Evolutionary conservation across 1,140 invertebrate species (phyloP).

Genomic region (Cardiocondyla obscurior): DNA sequence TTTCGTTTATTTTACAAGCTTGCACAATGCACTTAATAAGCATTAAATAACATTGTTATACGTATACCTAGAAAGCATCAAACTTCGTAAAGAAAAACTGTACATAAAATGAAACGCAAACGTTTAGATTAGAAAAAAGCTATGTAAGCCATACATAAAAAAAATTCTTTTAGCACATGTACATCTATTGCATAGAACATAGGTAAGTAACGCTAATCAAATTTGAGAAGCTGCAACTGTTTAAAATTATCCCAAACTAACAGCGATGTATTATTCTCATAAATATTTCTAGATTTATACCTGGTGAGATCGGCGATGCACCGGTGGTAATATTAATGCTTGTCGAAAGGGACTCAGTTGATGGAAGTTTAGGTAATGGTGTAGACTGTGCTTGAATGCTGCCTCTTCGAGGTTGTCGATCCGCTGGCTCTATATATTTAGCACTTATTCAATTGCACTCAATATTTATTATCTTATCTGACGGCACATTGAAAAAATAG

Average conservation of each 20-base stretch:
- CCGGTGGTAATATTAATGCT: slow-evolving; percentile 77
- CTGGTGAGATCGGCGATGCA: slow-evolving; percentile 80
- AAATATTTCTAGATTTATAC: slow-evolving; percentile 72
- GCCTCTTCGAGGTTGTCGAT: slow-evolving; percentile 79
- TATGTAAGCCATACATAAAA: neutral
- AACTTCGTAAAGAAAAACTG: slow-evolving; percentile 9
- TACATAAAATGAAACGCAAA: neutral
- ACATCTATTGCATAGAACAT: slow-evolving; percentile 2
- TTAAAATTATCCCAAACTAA: slow-evolving; percentile 48
- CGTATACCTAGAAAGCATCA: neutral
- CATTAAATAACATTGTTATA: slow-evolving; percentile 19
- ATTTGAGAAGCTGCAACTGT: slow-evolving; percentile 8
- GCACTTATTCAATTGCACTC: slow-evolving; percentile 59
- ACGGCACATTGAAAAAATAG: slow-evolving; percentile 26
- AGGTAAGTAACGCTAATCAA: slow-evolving; percentile 19
- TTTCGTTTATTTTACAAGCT: neutral
- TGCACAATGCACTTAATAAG: slow-evolving; percentile 4
- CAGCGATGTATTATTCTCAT: slow-evolving; percentile 54
- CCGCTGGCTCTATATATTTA: slow-evolving; percentile 78
- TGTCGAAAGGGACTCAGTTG: slow-evolving; percentile 80
- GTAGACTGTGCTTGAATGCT: slow-evolving; percentile 79
- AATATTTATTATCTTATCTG: slow-evolving; percentile 45
- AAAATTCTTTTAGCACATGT: neutral
- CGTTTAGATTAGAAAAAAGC: neutral
- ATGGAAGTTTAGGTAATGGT: slow-evolving; percentile 81